Evolutionary conservation across 2,797 vertebrate species (phyloP), one percentile per base, ranked within the genome.

Genomic region (Pipistrellus pipistrellus): DNA sequence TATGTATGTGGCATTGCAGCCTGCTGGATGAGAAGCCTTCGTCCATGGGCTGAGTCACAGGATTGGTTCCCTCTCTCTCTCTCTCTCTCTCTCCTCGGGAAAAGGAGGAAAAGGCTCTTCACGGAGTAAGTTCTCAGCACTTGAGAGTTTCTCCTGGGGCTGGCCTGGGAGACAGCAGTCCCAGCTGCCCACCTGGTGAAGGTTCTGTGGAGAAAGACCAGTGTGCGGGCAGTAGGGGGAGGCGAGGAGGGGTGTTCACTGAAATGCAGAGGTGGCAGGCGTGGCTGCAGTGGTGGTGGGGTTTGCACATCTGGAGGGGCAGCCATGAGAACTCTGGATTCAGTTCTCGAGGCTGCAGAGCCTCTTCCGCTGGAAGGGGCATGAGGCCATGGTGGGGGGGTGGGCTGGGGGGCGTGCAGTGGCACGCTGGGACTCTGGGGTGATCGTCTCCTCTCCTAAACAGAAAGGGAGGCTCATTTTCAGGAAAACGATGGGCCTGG

Each of bases 111-210:
- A 3, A 9, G 48, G 38, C 32, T 85, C n/a, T 44, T 72, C 12
- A 0, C 18, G 3, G 30, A 94, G 81, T 86, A 32, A 94, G 81
- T 86, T 89, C 72, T 27, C 41, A 9, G 64, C 0, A 1, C 77
- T 46, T 73, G 20, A 46, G 57, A 51, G 64, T 88, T 91, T 93
- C 82, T 91, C 64, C 59, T 32, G n/a, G 51, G 81, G 18, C 59
- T 86, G 71, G n/a, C 38, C 27, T 59, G 32, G 66, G 57, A 80
- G 13, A 21, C 10, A 12, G 44, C 51, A 25, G 20, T 57, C n/a
- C 38, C 4, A 13, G n/a, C 20, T 48, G 20, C 44, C 21, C 4
- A 11, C 14, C 32, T 64, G 44, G 32, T 17, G 62, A 62, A 80
- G 41, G 44, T 32, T 81, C 48, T 62, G 38, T 68, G 75, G 38